A percentile compares a stretch with the other conserved stretches of the same genome.
Evolutionary conservation across 2,797 vertebrate genomes (phyloP).

Genomic region (Sarcoramphus papa): DNA sequence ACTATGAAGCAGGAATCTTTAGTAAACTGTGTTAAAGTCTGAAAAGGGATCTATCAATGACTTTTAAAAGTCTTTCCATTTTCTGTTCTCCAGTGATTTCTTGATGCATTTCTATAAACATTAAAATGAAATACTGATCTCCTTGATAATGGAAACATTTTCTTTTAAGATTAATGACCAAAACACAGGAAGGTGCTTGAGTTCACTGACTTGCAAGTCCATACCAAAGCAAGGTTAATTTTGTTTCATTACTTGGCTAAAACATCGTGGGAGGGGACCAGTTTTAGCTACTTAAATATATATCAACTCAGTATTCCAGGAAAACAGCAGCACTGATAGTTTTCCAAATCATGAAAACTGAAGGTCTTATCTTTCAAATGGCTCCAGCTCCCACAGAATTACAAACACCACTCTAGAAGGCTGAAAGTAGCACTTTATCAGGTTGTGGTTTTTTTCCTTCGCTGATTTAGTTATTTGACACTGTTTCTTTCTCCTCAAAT

Average conservation of each 20-base stretch:
- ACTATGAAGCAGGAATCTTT: not conserved
- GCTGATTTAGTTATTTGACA: not conserved
- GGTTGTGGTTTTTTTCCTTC: not conserved
- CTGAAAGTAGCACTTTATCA: not conserved
- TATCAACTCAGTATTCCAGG: not conserved
- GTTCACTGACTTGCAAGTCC: not conserved
- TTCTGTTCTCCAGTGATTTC: not conserved
- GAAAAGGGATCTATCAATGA: not conserved
- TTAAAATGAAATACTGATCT: not conserved
- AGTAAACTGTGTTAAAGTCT: not conserved
- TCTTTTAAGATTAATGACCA: not conserved
- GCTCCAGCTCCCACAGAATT: not conserved
- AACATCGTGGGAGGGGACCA: not conserved
- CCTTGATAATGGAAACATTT: not conserved
- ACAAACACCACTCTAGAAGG: not conserved
- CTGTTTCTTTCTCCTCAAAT: not conserved
- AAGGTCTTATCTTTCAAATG: not conserved
- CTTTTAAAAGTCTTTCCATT: not conserved
- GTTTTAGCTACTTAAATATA: not conserved
- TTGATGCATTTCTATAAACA: not conserved
- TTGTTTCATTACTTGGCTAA: not conserved
- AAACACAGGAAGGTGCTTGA: not conserved
- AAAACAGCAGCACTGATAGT: not conserved
- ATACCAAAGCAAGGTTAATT: not conserved
- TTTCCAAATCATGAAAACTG: not conserved